Evolutionary conservation across 2,113 vertebrate species (phyloP).

Genomic region (Desmodus rotundus): DNA sequence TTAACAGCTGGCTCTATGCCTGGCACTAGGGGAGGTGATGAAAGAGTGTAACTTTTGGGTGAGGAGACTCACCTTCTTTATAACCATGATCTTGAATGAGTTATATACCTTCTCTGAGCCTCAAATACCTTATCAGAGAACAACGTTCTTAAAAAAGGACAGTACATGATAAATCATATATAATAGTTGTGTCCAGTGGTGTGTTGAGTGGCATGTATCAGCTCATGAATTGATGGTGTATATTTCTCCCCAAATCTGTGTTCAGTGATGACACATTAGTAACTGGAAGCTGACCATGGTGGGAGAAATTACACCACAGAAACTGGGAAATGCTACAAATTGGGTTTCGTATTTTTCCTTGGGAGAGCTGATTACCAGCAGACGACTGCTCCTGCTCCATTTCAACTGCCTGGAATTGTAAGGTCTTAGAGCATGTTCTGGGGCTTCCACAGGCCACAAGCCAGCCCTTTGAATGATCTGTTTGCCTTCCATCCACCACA

Average conservation of each 20-base stretch:
- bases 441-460: neutral
- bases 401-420: neutral
- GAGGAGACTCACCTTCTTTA: neutral
- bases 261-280: neutral
- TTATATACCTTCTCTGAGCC: neutral
- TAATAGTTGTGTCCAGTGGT: neutral
- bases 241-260: neutral
- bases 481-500: slow-evolving; percentile 28
- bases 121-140: neutral
- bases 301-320: slow-evolving; percentile 16
- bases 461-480: slow-evolving; percentile 34
- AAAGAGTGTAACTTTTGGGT: neutral
- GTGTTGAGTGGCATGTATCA: neutral
- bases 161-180: neutral
- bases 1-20: neutral
- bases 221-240: neutral
- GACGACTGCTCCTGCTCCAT: neutral
- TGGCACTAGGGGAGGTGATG: neutral
- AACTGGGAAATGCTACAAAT: neutral
- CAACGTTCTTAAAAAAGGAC: neutral
- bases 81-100: neutral
- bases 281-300: neutral
- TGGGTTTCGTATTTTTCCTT: neutral
- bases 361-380: neutral
- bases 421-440: neutral